Evolutionary conservation across 2,113 vertebrate genomes (phyloP).

Genomic region (Caretta caretta): DNA sequence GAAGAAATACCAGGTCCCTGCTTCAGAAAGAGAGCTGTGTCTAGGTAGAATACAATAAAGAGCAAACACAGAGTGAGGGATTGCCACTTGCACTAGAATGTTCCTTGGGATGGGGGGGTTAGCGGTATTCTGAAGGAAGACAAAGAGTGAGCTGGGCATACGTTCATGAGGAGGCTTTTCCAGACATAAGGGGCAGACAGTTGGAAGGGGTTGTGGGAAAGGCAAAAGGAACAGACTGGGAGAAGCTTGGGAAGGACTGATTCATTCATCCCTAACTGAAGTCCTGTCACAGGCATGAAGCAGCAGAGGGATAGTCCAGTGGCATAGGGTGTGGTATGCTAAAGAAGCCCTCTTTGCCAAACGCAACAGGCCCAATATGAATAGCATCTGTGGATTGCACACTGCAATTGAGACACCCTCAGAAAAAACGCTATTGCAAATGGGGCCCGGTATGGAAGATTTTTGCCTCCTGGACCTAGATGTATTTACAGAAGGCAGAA

Average conservation of each 20-base stretch:
- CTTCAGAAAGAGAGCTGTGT: not conserved
- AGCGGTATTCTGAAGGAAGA: slow-evolving; percentile 8
- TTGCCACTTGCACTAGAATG: slow-evolving; percentile 29
- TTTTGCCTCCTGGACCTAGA: slow-evolving; percentile 60
- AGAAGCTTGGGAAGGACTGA: slow-evolving; percentile 5
- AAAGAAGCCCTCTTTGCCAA: not conserved
- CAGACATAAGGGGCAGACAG: not conserved
- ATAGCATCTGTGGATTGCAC: not conserved
- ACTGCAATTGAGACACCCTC: not conserved
- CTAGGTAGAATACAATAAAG: not conserved
- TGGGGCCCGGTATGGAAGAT: slow-evolving; percentile 40
- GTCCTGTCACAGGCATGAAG: not conserved
- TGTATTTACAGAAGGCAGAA: slow-evolving; percentile 46
- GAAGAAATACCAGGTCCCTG: slow-evolving; percentile 3
- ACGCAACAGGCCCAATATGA: not conserved
- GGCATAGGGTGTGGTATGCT: not conserved
- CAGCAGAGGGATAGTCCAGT: not conserved
- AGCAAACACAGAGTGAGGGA: not conserved
- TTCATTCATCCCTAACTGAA: slow-evolving; percentile 27
- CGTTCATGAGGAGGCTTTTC: not conserved
- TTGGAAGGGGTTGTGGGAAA: not conserved
- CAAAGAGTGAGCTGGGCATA: not conserved
- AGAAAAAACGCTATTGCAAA: slow-evolving; percentile 54
- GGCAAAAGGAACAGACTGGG: not conserved
- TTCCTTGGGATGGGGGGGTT: not conserved